These are phyloP conservation scores for Vanessa cardui DNA, from an alignment of 2,888 invertebrate species.

Conservation along the genomic window DNA sequence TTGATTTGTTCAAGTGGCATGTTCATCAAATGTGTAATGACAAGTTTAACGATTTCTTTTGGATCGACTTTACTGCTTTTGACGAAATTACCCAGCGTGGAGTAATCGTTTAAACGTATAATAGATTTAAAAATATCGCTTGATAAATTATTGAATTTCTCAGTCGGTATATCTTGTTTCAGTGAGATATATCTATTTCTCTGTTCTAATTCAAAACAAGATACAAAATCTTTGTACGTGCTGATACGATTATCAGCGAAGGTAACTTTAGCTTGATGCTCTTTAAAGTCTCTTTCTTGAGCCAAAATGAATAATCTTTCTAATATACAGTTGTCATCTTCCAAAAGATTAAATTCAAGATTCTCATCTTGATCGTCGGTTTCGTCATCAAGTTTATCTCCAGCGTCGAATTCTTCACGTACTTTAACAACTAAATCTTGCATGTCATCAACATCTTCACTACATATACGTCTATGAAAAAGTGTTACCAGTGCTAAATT, in stretches of 20 bases:
- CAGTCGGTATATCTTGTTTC: constrained; percentile 58
- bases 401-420: constrained; percentile 46
- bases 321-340: constrained; percentile 84
- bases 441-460: constrained; percentile 64
- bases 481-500: constrained; percentile 63
- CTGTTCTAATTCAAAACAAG: constrained; percentile 77
- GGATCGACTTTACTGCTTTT: constrained; percentile 70
- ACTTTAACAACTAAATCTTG: constrained; percentile 56
- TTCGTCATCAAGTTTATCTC: constrained; percentile 40
- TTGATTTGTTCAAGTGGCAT: constrained; percentile 79
- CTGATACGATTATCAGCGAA: constrained; percentile 80
- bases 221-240: constrained; percentile 80
- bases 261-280: constrained; percentile 77
- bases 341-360: constrained; percentile 67
- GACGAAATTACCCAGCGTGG: constrained; percentile 54
- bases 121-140: constrained; percentile 69
- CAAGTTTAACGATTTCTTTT: constrained; percentile 86
- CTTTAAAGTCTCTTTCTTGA: constrained; percentile 71
- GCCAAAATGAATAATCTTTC: constrained; percentile 85
- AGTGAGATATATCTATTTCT: constrained; percentile 56
- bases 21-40: constrained; percentile 88
- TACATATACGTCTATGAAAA: constrained; percentile 65
- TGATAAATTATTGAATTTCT: constrained; percentile 61
- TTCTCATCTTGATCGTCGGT: constrained; percentile 13
- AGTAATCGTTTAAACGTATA: constrained; percentile 66